Evolutionary conservation across 2,113 vertebrate species (phyloP).

Genomic region (Lagopus muta): DNA sequence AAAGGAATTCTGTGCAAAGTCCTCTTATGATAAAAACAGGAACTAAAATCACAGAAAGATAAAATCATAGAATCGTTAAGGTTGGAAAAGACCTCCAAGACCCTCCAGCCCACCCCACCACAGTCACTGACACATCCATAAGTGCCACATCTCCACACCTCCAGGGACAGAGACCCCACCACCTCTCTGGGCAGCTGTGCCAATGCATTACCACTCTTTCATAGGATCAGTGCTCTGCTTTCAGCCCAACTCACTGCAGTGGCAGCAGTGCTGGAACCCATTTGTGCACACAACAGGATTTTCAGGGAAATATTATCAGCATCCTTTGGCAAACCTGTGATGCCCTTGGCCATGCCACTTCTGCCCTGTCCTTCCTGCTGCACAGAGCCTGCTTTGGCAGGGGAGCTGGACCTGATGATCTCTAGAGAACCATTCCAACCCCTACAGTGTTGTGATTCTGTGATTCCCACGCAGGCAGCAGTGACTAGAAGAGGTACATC

Average conservation of each 20-base stretch:
- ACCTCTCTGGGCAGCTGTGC: too few relatives aligned
- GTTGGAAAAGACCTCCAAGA: too few relatives aligned
- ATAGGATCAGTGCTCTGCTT: not conserved
- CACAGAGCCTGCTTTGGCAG: too few relatives aligned
- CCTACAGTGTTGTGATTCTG: too few relatives aligned
- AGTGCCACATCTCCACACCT: too few relatives aligned
- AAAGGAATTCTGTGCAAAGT: not conserved
- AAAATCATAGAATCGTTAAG: too few relatives aligned
- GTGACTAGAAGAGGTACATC: accelerated
- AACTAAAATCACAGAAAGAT: not conserved
- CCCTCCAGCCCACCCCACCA: too few relatives aligned
- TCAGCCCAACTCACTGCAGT: not conserved
- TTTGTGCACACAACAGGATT: not conserved
- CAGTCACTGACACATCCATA: too few relatives aligned
- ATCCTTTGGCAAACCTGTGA: not conserved
- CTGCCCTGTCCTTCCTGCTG: not conserved
- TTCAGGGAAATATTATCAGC: not conserved
- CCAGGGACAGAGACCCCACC: too few relatives aligned
- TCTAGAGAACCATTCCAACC: too few relatives aligned
- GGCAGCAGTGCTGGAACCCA: not conserved
- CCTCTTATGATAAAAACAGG: not conserved
- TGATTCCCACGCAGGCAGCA: accelerated
- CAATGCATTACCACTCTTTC: too few relatives aligned
- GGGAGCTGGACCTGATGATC: too few relatives aligned
- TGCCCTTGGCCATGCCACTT: accelerated